Evolutionary conservation across 2,888 invertebrate genomes (phyloP).

Genomic region (Acrocyrtus sp.): DNA sequence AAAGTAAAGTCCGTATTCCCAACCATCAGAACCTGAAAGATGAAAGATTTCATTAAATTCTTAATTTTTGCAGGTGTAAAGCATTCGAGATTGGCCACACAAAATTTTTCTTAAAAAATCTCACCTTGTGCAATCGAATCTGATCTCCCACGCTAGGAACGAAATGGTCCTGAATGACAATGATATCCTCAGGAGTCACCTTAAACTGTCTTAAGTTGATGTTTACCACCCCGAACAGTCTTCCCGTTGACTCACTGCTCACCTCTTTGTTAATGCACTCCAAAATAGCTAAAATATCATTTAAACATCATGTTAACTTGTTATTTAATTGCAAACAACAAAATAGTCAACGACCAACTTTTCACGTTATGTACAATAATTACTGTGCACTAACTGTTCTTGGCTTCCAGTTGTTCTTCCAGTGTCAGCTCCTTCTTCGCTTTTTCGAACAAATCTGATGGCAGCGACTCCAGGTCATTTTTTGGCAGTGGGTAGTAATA

Average conservation of each 20-base stretch:
- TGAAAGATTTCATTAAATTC: neutral
- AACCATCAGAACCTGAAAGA: constrained; percentile 73
- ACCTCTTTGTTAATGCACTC: constrained; percentile 75
- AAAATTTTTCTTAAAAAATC: neutral
- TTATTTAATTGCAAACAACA: no score
- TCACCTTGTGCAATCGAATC: constrained; percentile 82
- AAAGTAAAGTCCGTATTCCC: constrained; percentile 84
- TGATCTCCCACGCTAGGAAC: constrained; percentile 83
- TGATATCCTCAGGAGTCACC: constrained; percentile 84
- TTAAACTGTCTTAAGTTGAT: constrained; percentile 86
- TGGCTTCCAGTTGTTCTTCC: neutral
- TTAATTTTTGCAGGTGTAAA: neutral
- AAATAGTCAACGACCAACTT: no score
- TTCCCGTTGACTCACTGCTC: constrained; percentile 70
- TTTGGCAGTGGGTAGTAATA: constrained; percentile 24
- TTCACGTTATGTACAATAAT: constrained; percentile 4
- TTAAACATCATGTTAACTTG: no score
- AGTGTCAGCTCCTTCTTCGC: neutral
- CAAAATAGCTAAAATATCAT: constrained; percentile 69
- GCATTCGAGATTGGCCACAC: neutral
- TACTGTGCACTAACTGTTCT: constrained; percentile 34
- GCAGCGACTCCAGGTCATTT: constrained; percentile 23
- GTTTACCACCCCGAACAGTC: constrained; percentile 85
- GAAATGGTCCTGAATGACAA: constrained; percentile 86
- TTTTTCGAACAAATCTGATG: constrained; percentile 17